Evolutionary conservation across 2,888 invertebrate species (phyloP), one percentile per base, ranked within the genome.

Genomic region (Agrochola lota): DNA sequence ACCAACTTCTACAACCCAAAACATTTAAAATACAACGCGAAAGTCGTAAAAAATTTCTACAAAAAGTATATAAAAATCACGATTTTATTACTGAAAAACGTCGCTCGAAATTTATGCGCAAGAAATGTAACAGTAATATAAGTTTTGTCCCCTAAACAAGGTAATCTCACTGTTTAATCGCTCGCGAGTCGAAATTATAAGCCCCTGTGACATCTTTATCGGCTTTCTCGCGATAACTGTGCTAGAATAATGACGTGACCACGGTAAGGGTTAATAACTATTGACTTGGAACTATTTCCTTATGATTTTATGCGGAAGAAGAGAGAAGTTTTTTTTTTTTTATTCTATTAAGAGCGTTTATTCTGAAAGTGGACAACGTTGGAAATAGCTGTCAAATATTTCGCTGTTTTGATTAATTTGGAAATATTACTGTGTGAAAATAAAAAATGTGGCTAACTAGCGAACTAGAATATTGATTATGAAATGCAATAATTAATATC

Each of bases 171-270:
- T 82, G 78, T 86, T 87, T 88, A 88, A 94, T 93, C 93, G 88
- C 89, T 81, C 83, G 88, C 82, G 82, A 84, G 75, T 90, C 87
- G 87, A 93, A 94, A 94, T 92, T 93, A 94, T 92, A 92, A 91
- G 87, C 90, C 90, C 89, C 88, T 92, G 91, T 95, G 95, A 95
- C 96, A 95, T 95, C 95, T 95, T 94, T 95, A 96, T 95, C 95
- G 95, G 87, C 81, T 72, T 88, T 84, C 86, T 83, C 76, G 79
- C 84, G 85, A 87, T 90, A 88, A 88, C 72, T 84, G 78, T 84
- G 87, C 86, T 74, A 90, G 89, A 89, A 90, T 89, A 90, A 85
- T 84, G 84, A 86, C 84, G 69, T 76, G 77, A 78, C 78, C 74
- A 60, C 52, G 52, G 83, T 74, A 64, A 66, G 62, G 69, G 72